Conservation (phyloP, 2,797 vertebrate species). For the Morus bassanus region DNA sequence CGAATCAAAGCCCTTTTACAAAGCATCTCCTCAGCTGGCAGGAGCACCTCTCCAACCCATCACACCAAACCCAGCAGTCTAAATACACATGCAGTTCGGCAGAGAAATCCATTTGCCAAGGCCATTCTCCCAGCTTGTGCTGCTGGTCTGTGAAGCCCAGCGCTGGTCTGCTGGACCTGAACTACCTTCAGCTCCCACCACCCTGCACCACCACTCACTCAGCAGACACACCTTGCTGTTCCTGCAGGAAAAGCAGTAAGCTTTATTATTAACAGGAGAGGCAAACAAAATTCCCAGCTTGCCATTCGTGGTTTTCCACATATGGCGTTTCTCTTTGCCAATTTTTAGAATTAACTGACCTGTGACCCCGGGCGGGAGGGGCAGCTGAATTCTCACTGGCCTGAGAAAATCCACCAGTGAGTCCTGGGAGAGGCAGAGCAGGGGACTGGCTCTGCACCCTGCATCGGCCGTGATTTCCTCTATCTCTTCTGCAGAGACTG, state of each 20-base stretch:
- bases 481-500: slow-evolving; percentile 77
- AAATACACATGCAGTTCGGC: neutral
- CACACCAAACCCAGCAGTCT: neutral
- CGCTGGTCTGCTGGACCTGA: neutral
- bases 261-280: neutral
- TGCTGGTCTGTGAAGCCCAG: neutral
- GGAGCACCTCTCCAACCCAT: neutral
- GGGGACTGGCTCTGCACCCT: slow-evolving; percentile 79
- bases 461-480: slow-evolving; percentile 73
- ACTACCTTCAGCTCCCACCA: neutral
- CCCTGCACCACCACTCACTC: neutral
- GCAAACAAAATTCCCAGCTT: neutral
- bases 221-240: neutral
- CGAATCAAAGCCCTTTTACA: neutral
- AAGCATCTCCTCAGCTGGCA: neutral
- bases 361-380: slow-evolving; percentile 86
- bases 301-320: neutral
- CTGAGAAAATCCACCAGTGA: slow-evolving; percentile 82
- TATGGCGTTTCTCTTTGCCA: neutral
- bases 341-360: slow-evolving; percentile 74
- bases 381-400: slow-evolving; percentile 91
- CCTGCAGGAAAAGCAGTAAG: neutral
- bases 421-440: slow-evolving; percentile 89
- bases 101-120: neutral
- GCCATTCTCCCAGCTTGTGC: neutral